Percentiles rank a stretch among this genome's conserved stretches.
phyloP scores from a whole-genome alignment of 2,888 invertebrate genomes.

The Ischnura elegans region DNA sequence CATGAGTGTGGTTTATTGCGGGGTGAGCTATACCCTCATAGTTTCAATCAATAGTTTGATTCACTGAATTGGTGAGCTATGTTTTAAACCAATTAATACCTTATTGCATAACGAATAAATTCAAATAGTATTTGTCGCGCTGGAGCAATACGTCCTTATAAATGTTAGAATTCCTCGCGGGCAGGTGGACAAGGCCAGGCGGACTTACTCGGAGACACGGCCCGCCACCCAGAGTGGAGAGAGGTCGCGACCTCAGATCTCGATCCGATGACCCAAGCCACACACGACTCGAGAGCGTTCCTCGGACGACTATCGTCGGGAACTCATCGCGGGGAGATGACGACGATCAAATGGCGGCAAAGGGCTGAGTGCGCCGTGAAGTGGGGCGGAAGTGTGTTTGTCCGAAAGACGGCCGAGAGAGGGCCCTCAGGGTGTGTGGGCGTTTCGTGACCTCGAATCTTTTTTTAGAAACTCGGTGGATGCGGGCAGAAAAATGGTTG shows the following conservation, averaged over 20 bases:
- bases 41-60: too few species aligned
- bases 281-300: background rate
- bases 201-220: background rate
- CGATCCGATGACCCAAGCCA: conserved; percentile 50
- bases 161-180: conserved; percentile 25
- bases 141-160: too few species aligned
- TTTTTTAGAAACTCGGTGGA: conserved; percentile 13
- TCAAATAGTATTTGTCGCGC: too few species aligned
- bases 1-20: too few species aligned
- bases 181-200: background rate
- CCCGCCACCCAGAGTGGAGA: background rate
- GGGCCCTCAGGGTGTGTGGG: background rate
- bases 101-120: too few species aligned
- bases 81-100: background rate
- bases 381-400: background rate
- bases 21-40: too few species aligned
- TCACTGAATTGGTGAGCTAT: background rate
- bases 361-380: background rate
- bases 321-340: background rate
- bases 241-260: conserved; percentile 42
- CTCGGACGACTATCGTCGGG: background rate
- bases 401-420: background rate
- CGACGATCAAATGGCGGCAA: background rate
- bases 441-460: conserved; percentile 15
- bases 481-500: conserved; percentile 11